These are phyloP conservation scores for Anarrhichthys ocellatus DNA, from an alignment of 2,113 vertebrate genomes.

Conservation along the genomic window DNA sequence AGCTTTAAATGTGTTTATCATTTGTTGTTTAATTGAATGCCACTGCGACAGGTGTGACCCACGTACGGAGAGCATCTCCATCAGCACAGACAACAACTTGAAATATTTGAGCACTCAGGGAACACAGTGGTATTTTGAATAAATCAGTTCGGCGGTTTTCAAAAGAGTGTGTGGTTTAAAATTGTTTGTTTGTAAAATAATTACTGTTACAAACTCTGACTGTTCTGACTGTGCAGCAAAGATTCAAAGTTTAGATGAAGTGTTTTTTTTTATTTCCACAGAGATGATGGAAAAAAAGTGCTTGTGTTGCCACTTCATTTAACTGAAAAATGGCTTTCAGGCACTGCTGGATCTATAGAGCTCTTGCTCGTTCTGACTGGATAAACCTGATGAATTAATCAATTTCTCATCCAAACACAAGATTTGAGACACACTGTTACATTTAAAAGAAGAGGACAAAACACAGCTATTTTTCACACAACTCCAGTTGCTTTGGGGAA, in stretches of 20 bases:
- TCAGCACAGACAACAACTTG: background rate
- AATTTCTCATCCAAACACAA: constrained; percentile 29
- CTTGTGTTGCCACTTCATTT: constrained; percentile 57
- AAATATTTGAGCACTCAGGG: background rate
- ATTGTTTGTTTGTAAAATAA: constrained; percentile 23
- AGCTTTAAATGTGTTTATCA: background rate
- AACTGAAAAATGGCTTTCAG: constrained; percentile 58
- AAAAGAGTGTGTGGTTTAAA: constrained; percentile 11
- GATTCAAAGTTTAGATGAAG: constrained; percentile 27
- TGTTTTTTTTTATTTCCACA: constrained; percentile 33
- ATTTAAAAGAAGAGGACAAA: constrained; percentile 13
- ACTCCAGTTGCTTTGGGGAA: background rate
- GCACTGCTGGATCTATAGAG: constrained; percentile 27
- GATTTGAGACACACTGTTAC: constrained; percentile 9
- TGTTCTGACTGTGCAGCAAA: constrained; percentile 16
- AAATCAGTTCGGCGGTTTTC: constrained; percentile 21
- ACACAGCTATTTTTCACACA: background rate
- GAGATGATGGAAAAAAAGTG: constrained; percentile 6
- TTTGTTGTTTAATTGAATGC: background rate
- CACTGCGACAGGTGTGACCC: background rate
- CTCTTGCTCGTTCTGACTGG: constrained; percentile 11
- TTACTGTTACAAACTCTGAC: background rate
- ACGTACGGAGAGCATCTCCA: background rate
- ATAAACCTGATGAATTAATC: constrained; percentile 34
- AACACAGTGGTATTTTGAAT: constrained; percentile 19